Evolutionary conservation across 2,888 invertebrate genomes (phyloP).

Genomic region (Vandiemenella viatica): DNA sequence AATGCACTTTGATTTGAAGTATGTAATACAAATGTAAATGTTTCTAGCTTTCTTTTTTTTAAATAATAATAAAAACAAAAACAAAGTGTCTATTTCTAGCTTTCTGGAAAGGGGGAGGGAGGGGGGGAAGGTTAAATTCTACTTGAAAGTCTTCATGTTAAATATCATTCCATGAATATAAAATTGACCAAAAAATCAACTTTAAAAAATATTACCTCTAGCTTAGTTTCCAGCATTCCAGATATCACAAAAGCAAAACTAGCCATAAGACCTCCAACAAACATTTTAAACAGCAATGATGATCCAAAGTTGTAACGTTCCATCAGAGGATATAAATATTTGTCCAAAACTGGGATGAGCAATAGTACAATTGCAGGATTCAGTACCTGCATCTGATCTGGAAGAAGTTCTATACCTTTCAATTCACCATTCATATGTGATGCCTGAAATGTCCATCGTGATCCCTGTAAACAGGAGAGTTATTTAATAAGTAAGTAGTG

Average conservation of each 20-base stretch:
- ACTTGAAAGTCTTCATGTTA: too few species aligned
- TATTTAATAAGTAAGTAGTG: background rate
- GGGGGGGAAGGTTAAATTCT: too few species aligned
- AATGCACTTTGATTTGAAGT: too few species aligned
- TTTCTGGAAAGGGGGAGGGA: too few species aligned
- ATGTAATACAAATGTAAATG: too few species aligned
- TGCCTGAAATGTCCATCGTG: slow-evolving; percentile 66
- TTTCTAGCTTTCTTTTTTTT: too few species aligned
- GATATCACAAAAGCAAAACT: slow-evolving; percentile 48
- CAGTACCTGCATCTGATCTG: slow-evolving; percentile 70
- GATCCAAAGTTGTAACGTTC: slow-evolving; percentile 32
- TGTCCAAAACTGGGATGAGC: slow-evolving; percentile 49
- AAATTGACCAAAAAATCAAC: too few species aligned
- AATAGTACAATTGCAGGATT: slow-evolving; percentile 57
- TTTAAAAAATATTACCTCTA: slow-evolving; percentile 40
- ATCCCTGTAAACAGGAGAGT: slow-evolving; percentile 36
- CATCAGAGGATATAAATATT: slow-evolving; percentile 38
- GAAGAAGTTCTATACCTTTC: slow-evolving; percentile 31
- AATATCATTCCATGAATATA: too few species aligned
- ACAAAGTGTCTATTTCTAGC: too few species aligned
- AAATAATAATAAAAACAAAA: too few species aligned
- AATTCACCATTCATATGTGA: slow-evolving; percentile 47
- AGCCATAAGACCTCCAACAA: slow-evolving; percentile 52
- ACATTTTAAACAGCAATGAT: slow-evolving; percentile 55
- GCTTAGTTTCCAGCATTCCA: slow-evolving; percentile 36